phyloP scores from a whole-genome alignment of 2,797 vertebrate genomes.

The Pseudocheirus occidentalis region DNA sequence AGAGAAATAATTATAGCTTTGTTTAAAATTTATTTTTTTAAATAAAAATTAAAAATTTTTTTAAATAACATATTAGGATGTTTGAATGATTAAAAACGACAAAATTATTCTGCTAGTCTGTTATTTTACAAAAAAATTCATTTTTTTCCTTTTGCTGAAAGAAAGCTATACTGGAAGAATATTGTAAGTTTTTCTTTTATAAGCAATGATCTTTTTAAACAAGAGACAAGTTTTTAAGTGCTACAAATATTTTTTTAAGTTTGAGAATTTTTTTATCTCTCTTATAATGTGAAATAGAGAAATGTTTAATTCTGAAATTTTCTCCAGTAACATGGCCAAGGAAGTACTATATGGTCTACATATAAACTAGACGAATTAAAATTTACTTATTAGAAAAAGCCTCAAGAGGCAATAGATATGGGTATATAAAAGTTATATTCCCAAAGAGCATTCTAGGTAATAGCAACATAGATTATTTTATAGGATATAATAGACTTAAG shows the following conservation, averaged over 20 bases:
- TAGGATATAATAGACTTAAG: neutral
- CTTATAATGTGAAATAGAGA: neutral
- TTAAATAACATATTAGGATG: conserved; percentile 33
- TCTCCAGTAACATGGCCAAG: conserved; percentile 30
- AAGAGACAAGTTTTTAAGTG: conserved; percentile 43
- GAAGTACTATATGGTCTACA: neutral
- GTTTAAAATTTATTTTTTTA: conserved; percentile 22
- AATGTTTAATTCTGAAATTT: conserved; percentile 3
- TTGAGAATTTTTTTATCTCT: conserved; percentile 8
- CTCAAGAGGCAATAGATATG: conserved; percentile 6
- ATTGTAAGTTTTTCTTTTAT: conserved; percentile 25
- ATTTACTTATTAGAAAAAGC: conserved; percentile 1
- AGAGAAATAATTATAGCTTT: conserved; percentile 16
- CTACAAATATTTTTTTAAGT: conserved; percentile 36
- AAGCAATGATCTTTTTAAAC: conserved; percentile 16
- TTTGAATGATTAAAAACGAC: neutral
- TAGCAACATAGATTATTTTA: neutral
- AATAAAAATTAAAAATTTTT: no score
- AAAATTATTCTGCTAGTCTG: conserved; percentile 10
- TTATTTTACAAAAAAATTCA: conserved; percentile 11
- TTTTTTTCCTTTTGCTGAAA: conserved; percentile 33
- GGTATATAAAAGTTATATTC: conserved; percentile 10
- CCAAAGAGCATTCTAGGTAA: neutral
- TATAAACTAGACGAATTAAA: neutral
- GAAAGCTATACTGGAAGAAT: neutral